Base-by-base conservation (phyloP, 1,140 invertebrate genomes). In the Diorhabda elongata region DNA sequence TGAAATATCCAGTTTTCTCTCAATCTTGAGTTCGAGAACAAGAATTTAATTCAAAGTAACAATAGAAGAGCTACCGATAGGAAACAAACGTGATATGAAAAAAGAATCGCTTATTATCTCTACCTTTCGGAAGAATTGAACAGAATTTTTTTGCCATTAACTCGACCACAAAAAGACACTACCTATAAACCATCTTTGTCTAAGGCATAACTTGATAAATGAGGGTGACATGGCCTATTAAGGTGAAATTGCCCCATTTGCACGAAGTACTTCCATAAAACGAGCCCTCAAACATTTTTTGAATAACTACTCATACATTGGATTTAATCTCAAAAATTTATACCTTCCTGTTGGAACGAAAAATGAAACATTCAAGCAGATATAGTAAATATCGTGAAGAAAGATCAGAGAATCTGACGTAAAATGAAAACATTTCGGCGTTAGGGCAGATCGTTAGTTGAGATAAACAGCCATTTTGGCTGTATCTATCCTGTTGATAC, bases 361-460 rank as follows among this genome's bases (percentile, higher is more conserved):
- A 62, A 62, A 62, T 62, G 61, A 62, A 62, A 62, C 61, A 62
- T 62, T 62, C 43, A 8, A 11, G 61, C 44, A 44, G 61, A 62
- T 62, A 62, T 11, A n/a, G 47, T 11, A 44, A 62, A 62, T 11
- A 62, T 11, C 61, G 44, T 62, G 42, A 26, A 62, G 11, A 62
- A 62, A 62, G 61, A 62, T 62, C 61, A 62, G 42, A 62, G 42
- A 62, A 44, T 26, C 64, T 42, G 52, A 45, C 52, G 52, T 11
- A 65, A 65, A 65, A 65, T 65, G 52, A 65, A 65, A 65, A 65
- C 64, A 65, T 65, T 65, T 65, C n/a, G 26, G 42, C 64, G 64
- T 65, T 41, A 65, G 64, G 44, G 64, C 41, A 3, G 64, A 57
- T 65, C 64, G 64, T 65, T 65, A 65, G 56, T 9, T 3, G 42